Conservation (phyloP, 2,113 vertebrate species). For the Suncus etruscus region DNA sequence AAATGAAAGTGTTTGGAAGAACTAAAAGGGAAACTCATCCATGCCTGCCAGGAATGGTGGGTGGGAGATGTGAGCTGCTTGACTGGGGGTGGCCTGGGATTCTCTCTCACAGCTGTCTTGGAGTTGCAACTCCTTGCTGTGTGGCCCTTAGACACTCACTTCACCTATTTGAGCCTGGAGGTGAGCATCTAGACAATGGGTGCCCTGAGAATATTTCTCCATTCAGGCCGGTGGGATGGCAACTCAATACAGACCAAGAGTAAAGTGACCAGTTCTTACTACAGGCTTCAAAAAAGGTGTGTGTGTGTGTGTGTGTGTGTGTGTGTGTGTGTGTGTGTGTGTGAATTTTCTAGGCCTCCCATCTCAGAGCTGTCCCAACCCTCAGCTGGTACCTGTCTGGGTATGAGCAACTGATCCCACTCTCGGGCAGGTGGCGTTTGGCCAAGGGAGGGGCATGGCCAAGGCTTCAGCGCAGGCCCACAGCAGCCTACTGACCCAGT, state of each 20-base stretch:
- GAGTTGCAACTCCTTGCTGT: not conserved
- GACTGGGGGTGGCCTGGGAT: fast-evolving
- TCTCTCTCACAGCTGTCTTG: not conserved
- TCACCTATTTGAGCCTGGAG: not conserved
- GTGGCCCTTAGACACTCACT: not conserved
- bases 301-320: not conserved
- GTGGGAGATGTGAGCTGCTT: not conserved
- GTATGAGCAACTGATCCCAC: conserved; percentile 62
- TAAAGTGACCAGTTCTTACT: not conserved
- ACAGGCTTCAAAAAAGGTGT: not conserved
- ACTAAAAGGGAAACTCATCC: not conserved
- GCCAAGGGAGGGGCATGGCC: not conserved
- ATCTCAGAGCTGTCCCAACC: not conserved
- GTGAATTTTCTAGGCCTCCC: fast-evolving
- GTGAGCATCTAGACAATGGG: not conserved
- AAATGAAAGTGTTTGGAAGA: not conserved
- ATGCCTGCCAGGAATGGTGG: not conserved
- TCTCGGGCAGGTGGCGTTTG: conserved; percentile 58
- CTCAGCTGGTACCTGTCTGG: not conserved
- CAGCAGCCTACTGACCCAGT: conserved; percentile 50
- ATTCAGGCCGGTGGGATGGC: not conserved
- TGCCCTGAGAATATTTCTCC: not conserved
- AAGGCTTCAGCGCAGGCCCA: conserved; percentile 52
- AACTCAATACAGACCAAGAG: not conserved
- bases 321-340: too few relatives aligned